Evolutionary conservation across 2,113 vertebrate species (phyloP), one percentile per base, ranked within the genome.

Genomic region (Epinephelus fuscoguttatus): DNA sequence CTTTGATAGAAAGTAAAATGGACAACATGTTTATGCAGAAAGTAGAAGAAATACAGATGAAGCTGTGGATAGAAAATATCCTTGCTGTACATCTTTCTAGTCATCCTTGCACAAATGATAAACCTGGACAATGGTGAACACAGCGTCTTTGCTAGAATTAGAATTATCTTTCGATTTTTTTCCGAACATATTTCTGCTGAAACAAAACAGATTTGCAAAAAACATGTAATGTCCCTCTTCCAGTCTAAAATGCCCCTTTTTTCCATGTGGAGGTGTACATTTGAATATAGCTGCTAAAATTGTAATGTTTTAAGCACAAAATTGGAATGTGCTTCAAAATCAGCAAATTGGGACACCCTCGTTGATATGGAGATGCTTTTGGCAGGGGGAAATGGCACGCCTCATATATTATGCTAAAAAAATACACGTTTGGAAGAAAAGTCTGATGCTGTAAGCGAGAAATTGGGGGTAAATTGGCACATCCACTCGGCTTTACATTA

Each of bases 351-450:
- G 92, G 89, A 90, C 89, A 88, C 79, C 70, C 82, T 78, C 7
- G 47, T 81, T 87, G 78, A 91, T 88, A 84, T 89, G 87, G 78
- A 84, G 79, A 87, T 80, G 68, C 75, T 76, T 89, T 91, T 90
- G 89, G 86, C 86, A 90, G 61, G 69, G 42, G 80, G 42, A 89
- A 90, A 85, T 80, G 86, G 79, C 80, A 87, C 47, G 64, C 57
- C 87, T 92, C 78, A 90, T 91, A 88, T 89, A 87, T 89, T 94
- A 94, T 91, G 89, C 89, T 87, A 89, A 92, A 87, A 90, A 90
- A 91, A 83, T 72, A 89, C 81, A 82, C 66, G 71, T 90, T 75
- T 89, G 86, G 83, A 87, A 75, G 63, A 64, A 81, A 85, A 75
- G 75, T 87, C 75, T 82, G 81, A 82, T 21, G 79, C 85, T 85